Evolutionary conservation across 2,888 invertebrate genomes (phyloP).

Genomic region (Uropetala carovei): DNA sequence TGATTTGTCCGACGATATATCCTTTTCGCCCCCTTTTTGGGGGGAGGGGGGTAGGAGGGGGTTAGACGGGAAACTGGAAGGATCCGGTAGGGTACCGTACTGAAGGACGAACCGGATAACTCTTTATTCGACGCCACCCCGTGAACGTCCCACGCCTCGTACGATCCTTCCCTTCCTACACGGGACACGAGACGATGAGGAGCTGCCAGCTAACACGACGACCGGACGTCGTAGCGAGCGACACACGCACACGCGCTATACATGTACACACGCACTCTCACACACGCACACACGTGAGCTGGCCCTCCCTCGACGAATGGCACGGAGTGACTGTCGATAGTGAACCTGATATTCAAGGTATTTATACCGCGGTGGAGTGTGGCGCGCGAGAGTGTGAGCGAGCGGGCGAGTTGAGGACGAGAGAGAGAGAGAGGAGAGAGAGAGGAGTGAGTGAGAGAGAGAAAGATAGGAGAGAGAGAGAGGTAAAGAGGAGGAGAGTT

Average conservation of each 20-base stretch:
- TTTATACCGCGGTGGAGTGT: conserved; percentile 37
- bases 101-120: not conserved
- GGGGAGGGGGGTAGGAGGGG: not conserved
- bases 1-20: not conserved
- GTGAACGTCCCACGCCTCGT: not conserved
- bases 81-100: not conserved
- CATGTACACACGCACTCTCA: conserved; percentile 13
- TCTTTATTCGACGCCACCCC: not conserved
- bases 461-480: not conserved
- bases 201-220: not conserved
- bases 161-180: not conserved
- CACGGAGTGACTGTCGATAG: conserved; percentile 58
- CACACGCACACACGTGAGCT: conserved; percentile 18
- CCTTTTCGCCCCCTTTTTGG: not conserved
- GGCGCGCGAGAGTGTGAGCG: not conserved
- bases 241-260: conserved; percentile 11
- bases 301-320: conserved; percentile 39
- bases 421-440: not conserved
- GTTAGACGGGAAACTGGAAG: not conserved
- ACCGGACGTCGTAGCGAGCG: not conserved
- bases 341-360: conserved; percentile 55
- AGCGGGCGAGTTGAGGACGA: not conserved
- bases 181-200: not conserved
- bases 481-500: not conserved
- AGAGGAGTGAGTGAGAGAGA: not conserved